Base-by-base conservation (phyloP, 2,113 vertebrate genomes). In the Corythaixoides concolor region DNA sequence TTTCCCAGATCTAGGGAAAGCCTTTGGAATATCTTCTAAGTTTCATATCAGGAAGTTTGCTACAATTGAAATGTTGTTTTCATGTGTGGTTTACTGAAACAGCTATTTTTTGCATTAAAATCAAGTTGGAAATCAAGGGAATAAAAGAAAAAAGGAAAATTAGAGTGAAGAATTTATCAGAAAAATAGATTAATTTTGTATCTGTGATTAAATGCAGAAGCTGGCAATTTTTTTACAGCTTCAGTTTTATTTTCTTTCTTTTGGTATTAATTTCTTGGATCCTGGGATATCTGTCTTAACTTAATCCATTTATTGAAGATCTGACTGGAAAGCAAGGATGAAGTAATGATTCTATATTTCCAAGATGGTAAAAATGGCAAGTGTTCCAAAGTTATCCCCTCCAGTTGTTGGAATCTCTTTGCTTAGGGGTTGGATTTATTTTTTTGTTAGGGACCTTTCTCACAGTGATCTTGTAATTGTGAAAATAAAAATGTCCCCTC, bases 401-500 rank as follows among this genome's bases (percentile, higher is more conserved):
- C 14, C 62, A 37, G 43, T 45, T 72, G 21, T 30, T 2, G 2
- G 56, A 90, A 75, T 70, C 18, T 64, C 30, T 89, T 78, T 94
- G 24, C 39, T 60, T 86, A 9, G 32, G 19, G 12, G n/a, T 53
- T 77, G 26, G 30, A 59, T 88, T 89, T 79, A 26, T 45, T 88
- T 90, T 90, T 93, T 88, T 63, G 50, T 66, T 59, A 76, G 4
- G 20, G 22, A 63, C n/a, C 3, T 69, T 77, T 72, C 95, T 67
- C 72, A 78, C 45, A 45, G 45, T 68, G 76, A 62, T 89, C 60
- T 93, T 90, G 88, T 74, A 94, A 88, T 77, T 64, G 76, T 89
- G 90, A 85, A 94, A 95, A 96, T 85, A 91, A 89, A 97, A 95
- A 84, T 33, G 55, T 95, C 30, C 49, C 56, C 32, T 82, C 0